Evolutionary conservation across 2,797 vertebrate genomes (phyloP), one percentile per base, ranked within the genome.

Genomic region (Catostomus latipinnis): DNA sequence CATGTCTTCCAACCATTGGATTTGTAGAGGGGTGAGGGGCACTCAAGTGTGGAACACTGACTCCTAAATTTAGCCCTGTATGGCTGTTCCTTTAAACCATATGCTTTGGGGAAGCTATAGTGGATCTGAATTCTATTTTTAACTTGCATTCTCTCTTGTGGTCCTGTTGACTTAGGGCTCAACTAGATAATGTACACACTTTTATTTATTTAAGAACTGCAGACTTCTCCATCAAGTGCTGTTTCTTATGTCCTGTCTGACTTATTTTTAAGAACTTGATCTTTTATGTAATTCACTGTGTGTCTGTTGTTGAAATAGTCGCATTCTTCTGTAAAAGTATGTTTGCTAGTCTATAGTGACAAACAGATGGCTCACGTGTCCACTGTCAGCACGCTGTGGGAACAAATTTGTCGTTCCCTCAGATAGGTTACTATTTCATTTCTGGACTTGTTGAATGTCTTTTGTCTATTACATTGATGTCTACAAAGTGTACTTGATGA

Each of bases 61-160:
- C 53, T 61, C 71, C 85, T 79, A 83, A 84, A 84, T 85, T 76
- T 84, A 88, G 75, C 66, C 52, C 6, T 11, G 16, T 14, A 67
- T n/a, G 84, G 78, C 87, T 83, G 74, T 60, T 57, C 76, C 50
- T 22, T 84, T 45, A 76, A 70, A 72, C 72, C 68, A 63, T 54
- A 54, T 71, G 81, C 82, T 73, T 61, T 81, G 61, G 78, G 68
- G 54, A 83, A 81, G 76, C 79, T 79, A 84, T 78, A 84, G 65
- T 49, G 65, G 69, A 75, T 82, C 66, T 62, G 45, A 75, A 16
- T 76, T 57, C 79, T 87, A 83, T 85, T 81, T 86, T 72, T 67
- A 83, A 69, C 78, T 18, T 14, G 80, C 76, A 80, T 87, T 62
- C 81, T 57, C 78, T 74, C 53, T 58, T 53, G 77, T 18, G 34